Conservation (phyloP, 2,113 vertebrate species). For the Macquaria ambigua region DNA sequence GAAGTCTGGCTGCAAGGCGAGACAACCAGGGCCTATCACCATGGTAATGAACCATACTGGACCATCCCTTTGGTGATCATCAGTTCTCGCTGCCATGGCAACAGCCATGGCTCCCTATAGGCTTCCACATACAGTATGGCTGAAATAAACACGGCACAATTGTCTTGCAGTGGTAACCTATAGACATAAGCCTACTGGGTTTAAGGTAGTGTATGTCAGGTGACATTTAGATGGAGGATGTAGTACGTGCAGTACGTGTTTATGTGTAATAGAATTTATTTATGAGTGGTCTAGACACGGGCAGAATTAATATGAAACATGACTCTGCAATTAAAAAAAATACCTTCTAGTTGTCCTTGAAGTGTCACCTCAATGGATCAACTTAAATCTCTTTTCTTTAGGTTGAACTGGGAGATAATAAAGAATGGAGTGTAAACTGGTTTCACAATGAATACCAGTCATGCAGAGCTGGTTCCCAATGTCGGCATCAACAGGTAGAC, state of each 20-base stretch:
- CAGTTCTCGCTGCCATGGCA: conserved; percentile 71
- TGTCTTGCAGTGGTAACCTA: conserved; percentile 22
- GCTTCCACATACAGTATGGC: conserved; percentile 29
- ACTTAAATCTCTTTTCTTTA: not conserved
- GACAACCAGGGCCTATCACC: conserved; percentile 62
- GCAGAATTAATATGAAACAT: not conserved
- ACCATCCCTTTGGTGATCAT: conserved; percentile 69
- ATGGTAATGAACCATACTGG: conserved; percentile 71
- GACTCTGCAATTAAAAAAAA: not conserved
- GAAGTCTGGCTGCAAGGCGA: conserved; percentile 38
- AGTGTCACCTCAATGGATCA: not conserved
- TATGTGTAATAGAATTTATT: not conserved
- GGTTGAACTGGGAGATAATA: not conserved
- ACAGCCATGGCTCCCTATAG: conserved; percentile 71
- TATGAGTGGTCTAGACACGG: not conserved
- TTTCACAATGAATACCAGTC: not conserved
- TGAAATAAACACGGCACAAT: conserved; percentile 7
- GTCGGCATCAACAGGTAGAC: conserved; percentile 51
- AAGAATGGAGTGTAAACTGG: not conserved
- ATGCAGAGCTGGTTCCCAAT: not conserved
- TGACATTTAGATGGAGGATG: not conserved
- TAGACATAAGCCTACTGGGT: not conserved
- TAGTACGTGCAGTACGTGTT: not conserved
- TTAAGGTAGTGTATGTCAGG: not conserved
- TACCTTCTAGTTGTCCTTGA: no score